Percentiles rank a stretch among this genome's conserved stretches.
These are phyloP conservation scores for Fundulus diaphanus DNA, from an alignment of 2,797 vertebrate species.

Conservation along the genomic window DNA sequence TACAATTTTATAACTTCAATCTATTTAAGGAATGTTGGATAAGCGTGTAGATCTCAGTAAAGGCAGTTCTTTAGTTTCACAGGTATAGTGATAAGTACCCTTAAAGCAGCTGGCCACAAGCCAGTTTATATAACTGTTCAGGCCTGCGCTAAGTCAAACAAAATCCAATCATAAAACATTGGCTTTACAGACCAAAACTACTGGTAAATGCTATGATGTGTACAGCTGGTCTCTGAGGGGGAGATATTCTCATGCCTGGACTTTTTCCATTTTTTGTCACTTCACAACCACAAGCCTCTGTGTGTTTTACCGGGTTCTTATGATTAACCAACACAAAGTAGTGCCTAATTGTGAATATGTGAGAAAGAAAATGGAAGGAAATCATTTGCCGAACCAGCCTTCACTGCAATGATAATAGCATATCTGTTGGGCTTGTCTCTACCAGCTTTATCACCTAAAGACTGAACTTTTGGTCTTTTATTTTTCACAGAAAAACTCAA, in stretches of 20 bases:
- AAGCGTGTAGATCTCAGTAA: conserved; percentile 21
- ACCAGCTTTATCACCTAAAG: background rate
- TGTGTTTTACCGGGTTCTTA: background rate
- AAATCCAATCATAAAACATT: background rate
- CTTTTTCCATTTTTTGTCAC: background rate
- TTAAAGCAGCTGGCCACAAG: conserved; percentile 15
- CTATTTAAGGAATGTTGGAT: conserved; percentile 57
- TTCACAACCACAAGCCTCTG: background rate
- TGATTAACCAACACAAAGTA: background rate
- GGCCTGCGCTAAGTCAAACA: background rate
- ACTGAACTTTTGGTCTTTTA: background rate
- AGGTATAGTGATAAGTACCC: conserved; percentile 30
- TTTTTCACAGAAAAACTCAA: background rate
- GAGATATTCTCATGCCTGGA: background rate
- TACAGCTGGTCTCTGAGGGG: background rate
- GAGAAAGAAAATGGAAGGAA: background rate
- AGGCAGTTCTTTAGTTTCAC: conserved; percentile 21
- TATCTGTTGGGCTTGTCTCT: background rate
- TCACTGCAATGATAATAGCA: background rate
- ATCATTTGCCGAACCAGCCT: background rate
- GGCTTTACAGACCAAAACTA: background rate
- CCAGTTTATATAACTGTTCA: background rate
- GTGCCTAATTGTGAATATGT: background rate
- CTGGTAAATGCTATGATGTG: background rate
- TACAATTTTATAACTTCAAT: conserved; percentile 42